A percentile compares a stretch with the other conserved stretches of the same genome.
Evolutionary conservation across 2,113 vertebrate species (phyloP).

Genomic region (Chelonoidis abingdonii): DNA sequence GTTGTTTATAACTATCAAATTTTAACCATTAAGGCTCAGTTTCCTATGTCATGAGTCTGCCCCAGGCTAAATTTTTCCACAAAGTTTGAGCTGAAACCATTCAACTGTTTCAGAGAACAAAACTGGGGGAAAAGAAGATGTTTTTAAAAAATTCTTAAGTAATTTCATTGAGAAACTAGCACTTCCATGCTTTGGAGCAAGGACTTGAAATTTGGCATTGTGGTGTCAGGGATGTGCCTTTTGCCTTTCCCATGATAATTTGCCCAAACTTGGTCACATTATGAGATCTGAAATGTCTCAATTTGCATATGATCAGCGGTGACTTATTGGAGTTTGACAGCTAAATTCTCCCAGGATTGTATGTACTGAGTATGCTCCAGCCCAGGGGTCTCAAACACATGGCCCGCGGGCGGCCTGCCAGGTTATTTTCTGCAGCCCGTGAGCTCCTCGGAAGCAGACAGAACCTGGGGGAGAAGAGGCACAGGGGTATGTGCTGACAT

Average conservation of each 20-base stretch:
- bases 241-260: neutral
- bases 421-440: too few species aligned
- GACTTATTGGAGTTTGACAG: neutral
- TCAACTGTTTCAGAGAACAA: neutral
- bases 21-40: neutral
- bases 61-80: neutral
- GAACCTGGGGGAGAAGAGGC: too few species aligned
- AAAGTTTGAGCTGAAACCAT: neutral
- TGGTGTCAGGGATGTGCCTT: neutral
- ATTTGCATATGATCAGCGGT: neutral
- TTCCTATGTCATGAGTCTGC: neutral
- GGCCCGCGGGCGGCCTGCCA: too few species aligned
- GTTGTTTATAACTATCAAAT: neutral
- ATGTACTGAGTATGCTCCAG: neutral
- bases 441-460: too few species aligned
- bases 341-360: neutral
- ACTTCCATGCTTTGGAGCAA: neutral
- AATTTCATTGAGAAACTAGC: neutral
- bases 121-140: neutral
- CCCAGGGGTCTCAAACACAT: neutral
- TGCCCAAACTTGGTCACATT: neutral
- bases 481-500: too few species aligned
- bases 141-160: neutral
- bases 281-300: neutral
- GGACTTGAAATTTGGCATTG: neutral